A percentile compares a stretch with the other conserved stretches of the same genome.
Conservation (phyloP, 2,113 vertebrate genomes). For the Atherinomorus stipes region DNA sequence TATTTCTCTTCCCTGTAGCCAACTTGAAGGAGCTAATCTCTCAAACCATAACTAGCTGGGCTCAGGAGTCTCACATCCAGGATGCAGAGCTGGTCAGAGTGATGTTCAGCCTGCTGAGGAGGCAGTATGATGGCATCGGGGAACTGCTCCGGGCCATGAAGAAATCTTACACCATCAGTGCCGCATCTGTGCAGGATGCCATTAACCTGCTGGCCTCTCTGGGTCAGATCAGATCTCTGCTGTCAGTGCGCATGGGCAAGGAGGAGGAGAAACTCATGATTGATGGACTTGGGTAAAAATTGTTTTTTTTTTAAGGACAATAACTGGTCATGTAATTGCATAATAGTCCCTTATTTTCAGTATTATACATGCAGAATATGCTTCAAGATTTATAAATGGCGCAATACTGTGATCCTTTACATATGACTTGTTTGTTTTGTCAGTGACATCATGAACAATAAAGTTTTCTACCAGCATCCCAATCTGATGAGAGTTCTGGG, state of each 20-base stretch:
- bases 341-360: too few species aligned
- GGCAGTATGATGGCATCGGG: conserved; percentile 97
- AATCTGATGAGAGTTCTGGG: conserved; percentile 98
- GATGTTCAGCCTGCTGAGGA: conserved; percentile 95
- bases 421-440: conserved; percentile 14
- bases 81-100: conserved; percentile 92
- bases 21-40: conserved; percentile 96
- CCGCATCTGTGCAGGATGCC: conserved; percentile 91
- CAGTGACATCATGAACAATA: conserved; percentile 99
- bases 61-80: conserved; percentile 94
- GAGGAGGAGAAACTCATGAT: conserved; percentile 98
- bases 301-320: not conserved
- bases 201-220: conserved; percentile 92
- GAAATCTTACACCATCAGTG: conserved; percentile 96
- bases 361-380: not conserved
- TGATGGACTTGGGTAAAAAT: conserved; percentile 91
- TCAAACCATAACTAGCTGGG: conserved; percentile 95
- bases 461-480: conserved; percentile 98
- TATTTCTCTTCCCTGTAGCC: conserved; percentile 77
- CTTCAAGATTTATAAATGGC: not conserved
- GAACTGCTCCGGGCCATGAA: conserved; percentile 93
- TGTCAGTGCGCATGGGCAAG: conserved; percentile 96
- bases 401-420: not conserved
- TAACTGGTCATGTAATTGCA: not conserved
- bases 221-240: conserved; percentile 95